Conservation (phyloP, 1,140 invertebrate species). For the Cydia fagiglandana region DNA sequence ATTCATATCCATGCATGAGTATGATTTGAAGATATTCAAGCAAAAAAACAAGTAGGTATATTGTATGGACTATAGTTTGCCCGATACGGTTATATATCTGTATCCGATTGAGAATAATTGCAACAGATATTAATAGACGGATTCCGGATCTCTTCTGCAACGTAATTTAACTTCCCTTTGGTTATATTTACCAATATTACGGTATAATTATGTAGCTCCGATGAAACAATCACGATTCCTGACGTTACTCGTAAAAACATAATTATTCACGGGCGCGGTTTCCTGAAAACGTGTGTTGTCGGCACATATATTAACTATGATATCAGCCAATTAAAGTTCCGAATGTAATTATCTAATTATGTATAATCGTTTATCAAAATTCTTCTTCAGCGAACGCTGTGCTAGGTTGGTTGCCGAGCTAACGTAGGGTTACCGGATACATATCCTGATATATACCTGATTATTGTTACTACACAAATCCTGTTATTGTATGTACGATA, state of each 20-base stretch:
- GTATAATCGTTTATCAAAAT: not conserved
- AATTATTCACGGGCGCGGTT: not conserved
- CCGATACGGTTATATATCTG: not conserved
- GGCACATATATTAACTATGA: slow-evolving; percentile 1
- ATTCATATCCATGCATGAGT: not conserved
- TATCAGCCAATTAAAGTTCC: slow-evolving; percentile 3
- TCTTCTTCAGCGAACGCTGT: not conserved
- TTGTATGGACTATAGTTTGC: not conserved
- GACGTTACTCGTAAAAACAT: not conserved
- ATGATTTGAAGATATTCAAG: not conserved
- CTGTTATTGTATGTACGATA: no score
- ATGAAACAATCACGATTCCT: not conserved
- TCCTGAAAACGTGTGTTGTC: not conserved
- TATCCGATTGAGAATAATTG: slow-evolving; percentile 27
- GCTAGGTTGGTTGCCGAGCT: not conserved
- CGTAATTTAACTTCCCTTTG: slow-evolving; percentile 17
- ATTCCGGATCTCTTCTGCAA: slow-evolving; percentile 16
- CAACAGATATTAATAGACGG: slow-evolving; percentile 6
- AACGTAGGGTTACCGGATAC: slow-evolving; percentile 2
- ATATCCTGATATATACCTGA: not conserved
- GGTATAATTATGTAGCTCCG: slow-evolving; percentile 14
- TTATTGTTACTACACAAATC: not conserved
- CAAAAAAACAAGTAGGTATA: not conserved
- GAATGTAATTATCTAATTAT: not conserved
- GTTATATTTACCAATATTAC: not conserved